Base-by-base conservation (phyloP, 2,888 invertebrate genomes). In the Macaria liturata region DNA sequence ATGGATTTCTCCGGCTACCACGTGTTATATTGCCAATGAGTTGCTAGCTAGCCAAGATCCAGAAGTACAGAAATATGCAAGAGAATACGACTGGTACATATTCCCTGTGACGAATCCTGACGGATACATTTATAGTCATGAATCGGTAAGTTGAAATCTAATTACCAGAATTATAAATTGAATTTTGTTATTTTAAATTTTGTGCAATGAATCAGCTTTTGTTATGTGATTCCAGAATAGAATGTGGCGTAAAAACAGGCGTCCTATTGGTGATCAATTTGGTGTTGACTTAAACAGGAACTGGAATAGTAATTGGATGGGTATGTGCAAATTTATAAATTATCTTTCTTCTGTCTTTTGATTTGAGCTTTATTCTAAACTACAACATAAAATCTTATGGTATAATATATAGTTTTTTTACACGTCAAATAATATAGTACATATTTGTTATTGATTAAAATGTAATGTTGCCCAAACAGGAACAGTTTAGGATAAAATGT, bases 281-380 rank as follows among this genome's bases (percentile, higher is more conserved):
- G 96, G 96, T 6, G 92, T 94, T 0, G 96, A 97, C 81, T 93
- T 95, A 0, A 97, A 97, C 77, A 93, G 97, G 61, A 97, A 97
- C 78, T 97, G 95, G 94, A 94, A 92, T 61, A 94, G 91, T 74
- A 93, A 93, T 64, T 96, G 95, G 95, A 91, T 93, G 65, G 77
- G 93, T 94, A 78, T 78, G 81, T 8, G 8, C 9, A 39, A 39
- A 20, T 20, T 20, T 20, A 20, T 20, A 20, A 20, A 20, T 20
- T 20, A 20, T 20, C 20, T 20, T 20, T 20, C 20, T 1, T 20
- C 2, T 20, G 20, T 20, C 20, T 20, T 20, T 20, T 1, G 20
- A 20, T 20, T 20, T 2, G 20, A 20, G 20, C 20, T 20, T n/a
- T n/a, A n/a, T n/a, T 20, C 20, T 20, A 20, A 1, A 20, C 20